Conservation (phyloP, 2,888 invertebrate species). For the Phania funesta region DNA sequence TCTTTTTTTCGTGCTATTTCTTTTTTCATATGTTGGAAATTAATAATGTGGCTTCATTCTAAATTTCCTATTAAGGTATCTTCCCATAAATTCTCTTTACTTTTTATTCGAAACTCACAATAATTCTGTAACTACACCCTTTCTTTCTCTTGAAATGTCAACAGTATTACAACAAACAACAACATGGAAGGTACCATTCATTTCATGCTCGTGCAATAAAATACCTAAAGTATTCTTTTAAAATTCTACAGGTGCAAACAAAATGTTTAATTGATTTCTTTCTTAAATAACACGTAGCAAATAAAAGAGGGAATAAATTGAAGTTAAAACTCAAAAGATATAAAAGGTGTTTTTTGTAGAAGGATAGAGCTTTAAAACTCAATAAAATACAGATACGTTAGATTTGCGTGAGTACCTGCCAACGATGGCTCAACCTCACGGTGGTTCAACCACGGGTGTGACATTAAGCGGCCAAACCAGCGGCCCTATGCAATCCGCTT, state of each 20-base stretch:
- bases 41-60: too few species aligned
- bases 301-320: constrained; percentile 29
- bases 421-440: too few species aligned
- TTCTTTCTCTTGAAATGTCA: constrained; percentile 31
- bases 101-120: constrained; percentile 41
- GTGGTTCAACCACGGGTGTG: too few species aligned
- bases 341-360: too few species aligned
- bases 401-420: too few species aligned
- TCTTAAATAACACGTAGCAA: constrained; percentile 21
- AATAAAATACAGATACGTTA: too few species aligned
- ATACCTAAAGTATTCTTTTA: neutral
- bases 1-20: too few species aligned
- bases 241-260: constrained; percentile 26
- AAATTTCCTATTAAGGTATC: neutral
- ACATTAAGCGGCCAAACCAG: too few species aligned
- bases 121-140: neutral
- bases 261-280: constrained; percentile 39
- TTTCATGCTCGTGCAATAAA: neutral
- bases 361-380: too few species aligned
- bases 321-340: constrained; percentile 5
- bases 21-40: too few species aligned
- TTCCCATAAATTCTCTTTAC: neutral
- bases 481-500: too few species aligned
- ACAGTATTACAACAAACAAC: neutral
- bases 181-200: neutral